Evolutionary conservation across 92 coral and sea anemone genomes (phyloP).

Genomic region (Palythoa grandis): DNA sequence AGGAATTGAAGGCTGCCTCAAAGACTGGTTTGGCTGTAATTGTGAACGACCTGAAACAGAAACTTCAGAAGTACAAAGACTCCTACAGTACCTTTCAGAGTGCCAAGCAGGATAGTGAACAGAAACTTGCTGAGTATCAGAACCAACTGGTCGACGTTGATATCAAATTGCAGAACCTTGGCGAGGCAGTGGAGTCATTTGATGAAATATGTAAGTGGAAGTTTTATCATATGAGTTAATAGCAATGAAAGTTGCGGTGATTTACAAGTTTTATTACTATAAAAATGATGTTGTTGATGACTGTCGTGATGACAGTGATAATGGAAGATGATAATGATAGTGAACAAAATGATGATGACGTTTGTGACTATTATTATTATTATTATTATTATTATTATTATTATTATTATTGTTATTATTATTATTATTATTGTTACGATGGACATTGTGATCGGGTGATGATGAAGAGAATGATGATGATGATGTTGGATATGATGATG

Average conservation of each 20-base stretch:
- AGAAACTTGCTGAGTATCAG: constrained; percentile 54
- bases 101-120: constrained; percentile 68
- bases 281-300: no score
- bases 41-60: constrained; percentile 63
- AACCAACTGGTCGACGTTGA: constrained; percentile 66
- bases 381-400: background rate
- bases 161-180: constrained; percentile 66
- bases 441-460: no score
- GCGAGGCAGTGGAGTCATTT: constrained; percentile 82
- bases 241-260: background rate
- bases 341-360: no score
- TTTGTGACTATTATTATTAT: no score
- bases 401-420: no score
- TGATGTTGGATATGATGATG: no score
- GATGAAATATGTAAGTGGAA: constrained; percentile 73
- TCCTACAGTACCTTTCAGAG: constrained; percentile 59
- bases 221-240: background rate
- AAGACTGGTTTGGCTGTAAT: constrained; percentile 62
- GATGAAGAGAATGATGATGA: no score
- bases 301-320: no score
- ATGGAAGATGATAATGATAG: no score
- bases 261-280: background rate
- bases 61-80: constrained; percentile 59
- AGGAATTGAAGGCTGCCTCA: constrained; percentile 61
- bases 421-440: background rate